Base-by-base conservation (phyloP, 2,888 invertebrate species). In the Phragmatobia fuliginosa region DNA sequence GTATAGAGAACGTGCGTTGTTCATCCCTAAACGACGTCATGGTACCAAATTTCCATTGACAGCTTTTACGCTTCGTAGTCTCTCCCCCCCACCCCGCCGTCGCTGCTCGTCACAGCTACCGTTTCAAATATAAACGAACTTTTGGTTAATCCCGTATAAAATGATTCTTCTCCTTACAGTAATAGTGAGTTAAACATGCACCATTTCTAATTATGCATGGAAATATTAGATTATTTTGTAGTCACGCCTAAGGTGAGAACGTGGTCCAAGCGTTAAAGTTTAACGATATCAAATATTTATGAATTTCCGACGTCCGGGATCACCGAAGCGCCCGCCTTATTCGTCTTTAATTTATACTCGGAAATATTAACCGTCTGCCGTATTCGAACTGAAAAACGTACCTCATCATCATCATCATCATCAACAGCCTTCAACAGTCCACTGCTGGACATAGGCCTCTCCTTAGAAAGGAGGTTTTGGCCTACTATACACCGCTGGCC, bases 251-350 rank as follows among this genome's bases (percentile, higher is more conserved):
- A 83, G 80, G 74, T 77, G 78, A 73, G 78, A 82, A 78, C 81
- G 82, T 77, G 84, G 83, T 83, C 78, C 82, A 86, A 83, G 83
- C 85, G 85, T 85, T 80, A 85, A 85, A 88, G 82, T 87, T 87
- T 87, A 86, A 88, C 85, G 82, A 82, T 82, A 87, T 88, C 80
- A 87, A 90, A 88, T 88, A 89, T 89, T 90, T 86, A 88, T 81
- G 83, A 85, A 85, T 85, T 83, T 83, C 77, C 82, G 75, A 49
- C 45, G 75, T 71, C 77, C 49, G 74, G 75, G 77, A 76, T 81
- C 77, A 73, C 49, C 77, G 78, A 80, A 79, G 76, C 73, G 78
- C 78, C 77, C 75, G 74, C 74, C 72, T 81, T 76, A 77, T 82
- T 77, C 72, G 71, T 75, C 71, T 72, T 81, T 77, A 78, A 83